A percentile compares a stretch with the other conserved stretches of the same genome.
Conservation (phyloP, 2,888 invertebrate species). For the Callyntrura guangdongensis region DNA sequence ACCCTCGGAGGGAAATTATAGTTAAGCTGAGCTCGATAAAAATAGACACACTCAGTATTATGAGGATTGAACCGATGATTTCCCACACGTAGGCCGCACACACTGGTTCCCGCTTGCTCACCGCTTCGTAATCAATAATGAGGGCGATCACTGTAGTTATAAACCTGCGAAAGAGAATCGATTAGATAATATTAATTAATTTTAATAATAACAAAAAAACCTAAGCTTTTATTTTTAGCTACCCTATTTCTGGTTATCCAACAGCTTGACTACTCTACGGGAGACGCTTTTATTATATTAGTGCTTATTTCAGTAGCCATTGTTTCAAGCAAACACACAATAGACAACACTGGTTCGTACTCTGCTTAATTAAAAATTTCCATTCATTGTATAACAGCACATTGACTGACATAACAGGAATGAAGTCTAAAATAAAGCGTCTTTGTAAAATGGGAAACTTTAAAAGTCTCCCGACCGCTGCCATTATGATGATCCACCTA, state of each 20-base stretch:
- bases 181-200: too few species aligned
- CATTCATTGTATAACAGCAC: neutral
- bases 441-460: too few species aligned
- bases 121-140: slow-evolving; percentile 88
- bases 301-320: neutral
- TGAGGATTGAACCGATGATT: slow-evolving; percentile 87
- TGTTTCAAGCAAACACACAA: neutral
- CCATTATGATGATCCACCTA: too few species aligned
- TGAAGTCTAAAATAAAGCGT: too few species aligned
- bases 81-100: slow-evolving; percentile 88
- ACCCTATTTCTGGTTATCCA: neutral
- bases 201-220: neutral
- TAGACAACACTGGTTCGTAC: neutral
- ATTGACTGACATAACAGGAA: too few species aligned
- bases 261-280: neutral
- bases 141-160: slow-evolving; percentile 88
- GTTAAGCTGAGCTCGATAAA: slow-evolving; percentile 91
- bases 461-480: too few species aligned
- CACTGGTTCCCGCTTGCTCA: slow-evolving; percentile 87
- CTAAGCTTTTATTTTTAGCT: neutral
- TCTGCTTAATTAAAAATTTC: neutral
- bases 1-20: slow-evolving; percentile 92
- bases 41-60: slow-evolving; percentile 85
- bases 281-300: too few species aligned
- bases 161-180: neutral